These are phyloP conservation scores for Trichopoda pennipes DNA, from an alignment of 2,888 invertebrate genomes.

Conservation along the genomic window DNA sequence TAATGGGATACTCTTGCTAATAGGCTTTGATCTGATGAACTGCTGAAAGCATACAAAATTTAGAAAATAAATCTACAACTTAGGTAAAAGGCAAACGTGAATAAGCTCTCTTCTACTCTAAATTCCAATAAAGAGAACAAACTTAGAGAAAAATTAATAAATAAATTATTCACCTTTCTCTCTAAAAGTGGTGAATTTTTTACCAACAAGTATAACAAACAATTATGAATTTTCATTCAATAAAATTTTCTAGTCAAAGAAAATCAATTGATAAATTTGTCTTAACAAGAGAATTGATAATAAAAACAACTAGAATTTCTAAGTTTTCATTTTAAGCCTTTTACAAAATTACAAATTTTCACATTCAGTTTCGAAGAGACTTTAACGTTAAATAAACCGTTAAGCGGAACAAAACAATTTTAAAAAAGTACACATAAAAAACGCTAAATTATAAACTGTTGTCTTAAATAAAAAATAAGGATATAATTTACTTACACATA, in stretches of 20 bases:
- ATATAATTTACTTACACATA: background rate
- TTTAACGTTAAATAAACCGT: constrained; percentile 72
- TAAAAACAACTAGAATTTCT: constrained; percentile 59
- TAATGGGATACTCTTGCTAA: constrained; percentile 30
- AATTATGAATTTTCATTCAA: constrained; percentile 56
- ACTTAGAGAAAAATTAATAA: background rate
- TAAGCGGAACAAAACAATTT: constrained; percentile 45
- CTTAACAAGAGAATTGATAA: constrained; percentile 23
- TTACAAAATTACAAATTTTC: constrained; percentile 37
- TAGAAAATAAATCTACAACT: constrained; percentile 22
- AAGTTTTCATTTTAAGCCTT: constrained; percentile 56
- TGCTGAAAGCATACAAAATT: constrained; percentile 15
- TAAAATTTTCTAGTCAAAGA: constrained; percentile 41
- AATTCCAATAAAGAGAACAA: background rate
- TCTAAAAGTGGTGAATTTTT: background rate
- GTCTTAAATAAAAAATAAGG: constrained; percentile 4
- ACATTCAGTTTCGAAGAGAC: constrained; percentile 75
- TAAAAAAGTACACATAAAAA: constrained; percentile 8
- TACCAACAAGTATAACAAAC: background rate
- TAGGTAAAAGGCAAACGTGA: constrained; percentile 58
- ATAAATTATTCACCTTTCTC: background rate
- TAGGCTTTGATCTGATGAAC: constrained; percentile 38
- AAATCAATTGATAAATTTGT: constrained; percentile 32
- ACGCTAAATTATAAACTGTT: background rate
- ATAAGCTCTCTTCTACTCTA: background rate